Evolutionary conservation across 2,888 invertebrate genomes (phyloP), one percentile per base, ranked within the genome.

Genomic region (Caenorhabditis macrosperma): DNA sequence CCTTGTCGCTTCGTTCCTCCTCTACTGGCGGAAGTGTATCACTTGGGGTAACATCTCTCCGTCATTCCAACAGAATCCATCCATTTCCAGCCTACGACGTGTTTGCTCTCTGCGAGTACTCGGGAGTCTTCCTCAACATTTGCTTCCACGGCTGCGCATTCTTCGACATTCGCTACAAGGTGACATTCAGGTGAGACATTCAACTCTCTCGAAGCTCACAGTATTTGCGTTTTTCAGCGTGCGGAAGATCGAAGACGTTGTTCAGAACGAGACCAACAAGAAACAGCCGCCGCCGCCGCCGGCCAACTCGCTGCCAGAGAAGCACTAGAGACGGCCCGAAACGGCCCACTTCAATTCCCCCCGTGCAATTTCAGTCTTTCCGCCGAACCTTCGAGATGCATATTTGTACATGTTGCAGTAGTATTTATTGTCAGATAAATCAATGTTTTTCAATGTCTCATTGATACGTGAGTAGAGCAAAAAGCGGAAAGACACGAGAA

Each of bases 11-110:
- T 78, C 90, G 7, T 90, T 90, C 69, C 48, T 90, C 7, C 82
- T 90, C 17, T 90, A 90, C 72, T 90, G 90, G 90, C 86, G 85
- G 63, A 87, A 87, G 55, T 90, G 90, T 72, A 89, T 90, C 55
- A 90, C 90, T 20, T 86, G 86, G 85, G 89, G 89, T 90, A 22
- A 60, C 30, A 9, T 20, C 20, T 1, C 4, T 33, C 46, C 22
- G 0, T n/a, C 46, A n/a, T n/a, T n/a, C n/a, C n/a, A n/a, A n/a
- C n/a, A n/a, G n/a, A n/a, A n/a, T n/a, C n/a, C n/a, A n/a, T n/a
- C 33, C 33, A 9, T 20, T 79, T 90, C 66, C 78, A 89, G 90
- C 89, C 44, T 90, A 90, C 81, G 89, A 90, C 63, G 85, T 90
- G 9, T 90, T 90, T 60, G 90, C 90, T 1, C 75, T 90, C 1